These are phyloP conservation scores for Melanotaenia nigrans DNA, from an alignment of 2,797 vertebrate species.

Conservation along the genomic window DNA sequence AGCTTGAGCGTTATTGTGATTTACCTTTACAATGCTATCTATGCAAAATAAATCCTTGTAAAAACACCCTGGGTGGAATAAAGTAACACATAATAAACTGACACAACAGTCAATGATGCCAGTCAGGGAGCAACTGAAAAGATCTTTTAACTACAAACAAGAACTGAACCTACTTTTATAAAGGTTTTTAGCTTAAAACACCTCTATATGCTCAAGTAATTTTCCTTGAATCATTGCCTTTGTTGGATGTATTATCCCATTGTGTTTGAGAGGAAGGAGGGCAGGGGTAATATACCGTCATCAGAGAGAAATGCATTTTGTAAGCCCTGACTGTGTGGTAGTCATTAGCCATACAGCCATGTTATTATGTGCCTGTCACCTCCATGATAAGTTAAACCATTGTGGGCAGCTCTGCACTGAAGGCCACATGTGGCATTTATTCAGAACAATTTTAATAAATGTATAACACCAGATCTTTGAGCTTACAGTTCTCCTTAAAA, in stretches of 20 bases:
- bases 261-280: slow-evolving; percentile 44
- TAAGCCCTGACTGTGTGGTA: slow-evolving; percentile 73
- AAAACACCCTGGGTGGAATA: not conserved
- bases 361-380: slow-evolving; percentile 77
- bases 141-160: slow-evolving; percentile 11
- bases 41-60: slow-evolving; percentile 1
- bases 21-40: not conserved
- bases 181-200: slow-evolving; percentile 35
- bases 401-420: slow-evolving; percentile 58
- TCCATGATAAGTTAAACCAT: slow-evolving; percentile 70
- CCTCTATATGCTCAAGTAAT: slow-evolving; percentile 39
- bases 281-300: slow-evolving; percentile 47
- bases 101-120: not conserved
- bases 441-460: slow-evolving; percentile 50
- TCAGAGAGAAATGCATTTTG: slow-evolving; percentile 66
- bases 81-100: not conserved
- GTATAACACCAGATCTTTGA: slow-evolving; percentile 25
- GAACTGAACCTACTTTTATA: slow-evolving; percentile 3
- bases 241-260: slow-evolving; percentile 59
- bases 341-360: slow-evolving; percentile 69
- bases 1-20: not conserved
- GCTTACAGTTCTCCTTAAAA: not conserved
- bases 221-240: slow-evolving; percentile 57
- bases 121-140: not conserved
- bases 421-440: slow-evolving; percentile 52